Percentiles rank a stretch among this genome's conserved stretches.
Conservation (phyloP, 2,113 vertebrate species). For the Grammomys dolichurus region DNA sequence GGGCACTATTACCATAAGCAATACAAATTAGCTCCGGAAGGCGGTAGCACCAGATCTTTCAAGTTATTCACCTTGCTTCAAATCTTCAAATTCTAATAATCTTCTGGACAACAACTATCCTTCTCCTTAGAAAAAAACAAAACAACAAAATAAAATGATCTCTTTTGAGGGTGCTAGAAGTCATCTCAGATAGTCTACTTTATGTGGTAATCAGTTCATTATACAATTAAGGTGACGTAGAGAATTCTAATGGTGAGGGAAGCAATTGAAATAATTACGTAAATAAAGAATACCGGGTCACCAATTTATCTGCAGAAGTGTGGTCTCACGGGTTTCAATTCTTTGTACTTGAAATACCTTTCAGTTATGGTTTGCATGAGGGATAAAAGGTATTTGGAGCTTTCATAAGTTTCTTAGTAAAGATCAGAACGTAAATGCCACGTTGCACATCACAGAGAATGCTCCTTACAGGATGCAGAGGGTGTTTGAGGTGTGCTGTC, state of each 20-base stretch:
- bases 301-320: not conserved
- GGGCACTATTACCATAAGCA: conserved; percentile 88
- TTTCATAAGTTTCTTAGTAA: conserved; percentile 8
- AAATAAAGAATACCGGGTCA: not conserved
- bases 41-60: accelerated
- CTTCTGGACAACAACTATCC: not conserved
- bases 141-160: not conserved
- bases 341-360: not conserved
- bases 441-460: not conserved
- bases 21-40: conserved; percentile 81
- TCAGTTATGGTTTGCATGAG: not conserved
- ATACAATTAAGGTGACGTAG: conserved; percentile 41
- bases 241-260: conserved; percentile 58
- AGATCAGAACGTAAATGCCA: conserved; percentile 7
- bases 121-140: not conserved
- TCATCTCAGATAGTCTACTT: not conserved
- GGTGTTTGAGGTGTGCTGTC: not conserved
- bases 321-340: not conserved
- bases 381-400: not conserved
- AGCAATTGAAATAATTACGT: conserved; percentile 47
- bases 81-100: not conserved
- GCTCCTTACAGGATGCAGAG: not conserved
- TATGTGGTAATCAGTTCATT: conserved; percentile 4
- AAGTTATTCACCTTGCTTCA: not conserved
- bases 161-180: not conserved